Conservation (phyloP, 2,797 vertebrate genomes). For the Rhadinocentrus ornatus region DNA sequence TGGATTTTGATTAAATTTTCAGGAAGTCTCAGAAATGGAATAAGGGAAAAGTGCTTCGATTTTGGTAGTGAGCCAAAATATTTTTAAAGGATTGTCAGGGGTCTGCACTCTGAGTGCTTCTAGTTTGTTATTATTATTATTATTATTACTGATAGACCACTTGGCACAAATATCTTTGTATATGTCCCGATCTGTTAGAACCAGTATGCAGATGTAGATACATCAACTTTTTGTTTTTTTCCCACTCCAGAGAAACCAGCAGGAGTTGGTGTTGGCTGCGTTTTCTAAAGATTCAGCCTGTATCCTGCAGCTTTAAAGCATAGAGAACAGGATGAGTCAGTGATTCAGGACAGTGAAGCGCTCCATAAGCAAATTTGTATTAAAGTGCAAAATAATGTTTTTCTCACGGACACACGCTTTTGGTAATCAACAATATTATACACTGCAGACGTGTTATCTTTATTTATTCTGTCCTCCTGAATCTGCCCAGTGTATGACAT, state of each 20-base stretch:
- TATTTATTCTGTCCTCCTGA: slow-evolving; percentile 35
- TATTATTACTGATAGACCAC: neutral
- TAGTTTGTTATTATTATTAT: no score
- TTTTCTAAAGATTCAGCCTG: neutral
- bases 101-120: no score
- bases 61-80: no score
- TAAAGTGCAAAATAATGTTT: neutral
- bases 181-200: no score
- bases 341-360: neutral
- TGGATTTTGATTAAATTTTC: no score
- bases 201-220: no score
- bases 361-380: slow-evolving; percentile 8
- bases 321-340: neutral
- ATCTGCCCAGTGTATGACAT: slow-evolving; percentile 3
- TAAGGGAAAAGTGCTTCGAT: no score
- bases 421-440: neutral
- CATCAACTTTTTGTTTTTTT: no score
- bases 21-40: no score
- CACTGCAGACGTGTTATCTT: neutral
- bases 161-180: neutral
- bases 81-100: no score
- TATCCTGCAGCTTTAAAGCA: neutral
- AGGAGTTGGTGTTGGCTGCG: neutral
- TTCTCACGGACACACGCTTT: neutral
- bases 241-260: no score